Evolutionary conservation across 2,888 invertebrate species (phyloP), one percentile per base, ranked within the genome.

Genomic region (Phaonia tiefii): DNA sequence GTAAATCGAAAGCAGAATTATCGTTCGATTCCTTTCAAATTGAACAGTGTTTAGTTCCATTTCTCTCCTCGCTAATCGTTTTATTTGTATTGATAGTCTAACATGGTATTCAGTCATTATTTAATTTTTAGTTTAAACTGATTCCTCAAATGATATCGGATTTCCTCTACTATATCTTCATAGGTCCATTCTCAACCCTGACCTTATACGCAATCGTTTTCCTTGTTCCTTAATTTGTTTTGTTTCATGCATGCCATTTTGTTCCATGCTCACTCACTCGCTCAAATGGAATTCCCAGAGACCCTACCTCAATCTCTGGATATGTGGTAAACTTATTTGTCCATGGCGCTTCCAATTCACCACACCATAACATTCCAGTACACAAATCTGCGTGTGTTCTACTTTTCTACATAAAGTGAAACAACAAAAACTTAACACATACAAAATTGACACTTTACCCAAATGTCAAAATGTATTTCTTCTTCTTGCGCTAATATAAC

Each of bases 241-340:
- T 63, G 22, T 42, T 42, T 42, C 42, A 17, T n/a, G 72, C 65
- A 65, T 72, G 73, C 71, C 78, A 69, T 81, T 81, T 67, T 78
- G 72, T 79, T 75, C 75, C n/a, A n/a, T n/a, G n/a, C n/a, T n/a
- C n/a, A n/a, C n/a, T n/a, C n/a, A n/a, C n/a, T n/a, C 74, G 8
- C 17, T 4, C 31, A 51, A 5, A 25, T 25, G 11, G 54, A 1
- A 22, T 63, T 63, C 63, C 63, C 17, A 79, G 42, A 72, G 69
- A 79, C 81, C 81, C 81, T 81, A 79, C 81, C 81, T 78, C 81
- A 81, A 81, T 75, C 46, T 5, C 17, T 72, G 44, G 15, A 3
- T 26, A 8, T 31, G 31, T 31, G 31, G n/a, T n/a, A n/a, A n/a
- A n/a, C n/a, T n/a, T n/a, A 71, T 42, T 56, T 31, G 73, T 17